Percentiles rank a stretch among this genome's conserved stretches.
These are phyloP conservation scores for Amphiura filiformis DNA, from an alignment of 35 echinoderm and acorn worm species.

Conservation along the genomic window DNA sequence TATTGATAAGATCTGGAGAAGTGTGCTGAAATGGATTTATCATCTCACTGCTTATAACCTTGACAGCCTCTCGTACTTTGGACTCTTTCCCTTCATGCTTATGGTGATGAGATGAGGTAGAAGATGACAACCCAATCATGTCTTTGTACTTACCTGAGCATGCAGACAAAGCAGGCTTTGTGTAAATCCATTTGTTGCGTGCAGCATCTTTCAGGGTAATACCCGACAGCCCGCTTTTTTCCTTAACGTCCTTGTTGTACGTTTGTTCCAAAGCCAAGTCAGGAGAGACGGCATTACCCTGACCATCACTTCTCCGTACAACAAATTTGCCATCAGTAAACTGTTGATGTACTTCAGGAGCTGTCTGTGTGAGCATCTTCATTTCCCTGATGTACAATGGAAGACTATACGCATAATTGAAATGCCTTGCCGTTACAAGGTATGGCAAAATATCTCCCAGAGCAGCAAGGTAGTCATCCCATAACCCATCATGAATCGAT, in stretches of 20 bases:
- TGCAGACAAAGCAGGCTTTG: neutral
- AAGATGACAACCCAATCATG: neutral
- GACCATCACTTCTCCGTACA: neutral
- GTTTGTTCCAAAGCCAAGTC: conserved; percentile 31
- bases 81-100: neutral
- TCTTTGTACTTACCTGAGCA: neutral
- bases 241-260: conserved; percentile 37
- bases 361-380: neutral
- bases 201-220: conserved; percentile 12
- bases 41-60: conserved; percentile 10
- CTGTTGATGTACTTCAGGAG: neutral
- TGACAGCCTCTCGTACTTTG: neutral
- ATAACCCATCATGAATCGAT: neutral
- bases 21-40: conserved; percentile 1
- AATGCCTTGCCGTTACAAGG: neutral
- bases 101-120: neutral
- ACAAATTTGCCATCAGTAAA: neutral
- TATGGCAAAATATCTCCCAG: neutral
- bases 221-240: conserved; percentile 12
- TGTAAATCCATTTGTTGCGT: conserved; percentile 22
- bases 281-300: neutral
- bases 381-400: neutral
- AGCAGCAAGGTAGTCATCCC: neutral
- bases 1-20: neutral
- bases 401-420: neutral